These are phyloP conservation scores for Spongilla lacustris DNA, from an alignment of 37 sponge, comb jelly and placozoan species.

Conservation along the genomic window DNA sequence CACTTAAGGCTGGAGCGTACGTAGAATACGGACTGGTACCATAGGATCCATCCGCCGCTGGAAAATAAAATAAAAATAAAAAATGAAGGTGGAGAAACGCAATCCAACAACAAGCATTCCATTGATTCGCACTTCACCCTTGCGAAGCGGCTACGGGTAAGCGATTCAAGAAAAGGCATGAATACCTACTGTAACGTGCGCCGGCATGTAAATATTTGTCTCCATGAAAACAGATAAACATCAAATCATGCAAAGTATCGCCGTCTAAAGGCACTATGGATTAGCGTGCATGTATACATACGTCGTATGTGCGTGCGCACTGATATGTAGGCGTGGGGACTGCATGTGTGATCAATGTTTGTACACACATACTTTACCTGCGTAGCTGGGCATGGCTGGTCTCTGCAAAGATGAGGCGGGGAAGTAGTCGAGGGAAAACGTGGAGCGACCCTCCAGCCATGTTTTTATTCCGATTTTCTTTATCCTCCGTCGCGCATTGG, in stretches of 20 bases:
- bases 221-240: background rate
- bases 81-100: no score
- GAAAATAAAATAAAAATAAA: background rate
- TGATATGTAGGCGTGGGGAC: background rate
- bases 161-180: background rate
- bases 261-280: background rate
- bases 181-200: background rate
- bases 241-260: no score
- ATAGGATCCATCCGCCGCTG: background rate
- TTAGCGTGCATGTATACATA: background rate
- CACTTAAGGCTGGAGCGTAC: background rate
- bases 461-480: slow-evolving; percentile 90
- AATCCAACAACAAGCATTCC: background rate
- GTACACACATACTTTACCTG: no score
- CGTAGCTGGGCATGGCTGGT: background rate
- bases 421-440: slow-evolving; percentile 67
- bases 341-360: no score
- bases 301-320: background rate
- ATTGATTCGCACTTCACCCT: background rate
- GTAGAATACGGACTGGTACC: background rate
- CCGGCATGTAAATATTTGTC: no score
- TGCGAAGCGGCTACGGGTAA: background rate
- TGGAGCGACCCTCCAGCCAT: slow-evolving; percentile 69
- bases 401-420: slow-evolving; percentile 11
- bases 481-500: slow-evolving; percentile 85